A percentile compares a stretch with the other conserved stretches of the same genome.
Evolutionary conservation across 1,140 invertebrate species (phyloP).

Genomic region (Trinorchestia longiramus): DNA sequence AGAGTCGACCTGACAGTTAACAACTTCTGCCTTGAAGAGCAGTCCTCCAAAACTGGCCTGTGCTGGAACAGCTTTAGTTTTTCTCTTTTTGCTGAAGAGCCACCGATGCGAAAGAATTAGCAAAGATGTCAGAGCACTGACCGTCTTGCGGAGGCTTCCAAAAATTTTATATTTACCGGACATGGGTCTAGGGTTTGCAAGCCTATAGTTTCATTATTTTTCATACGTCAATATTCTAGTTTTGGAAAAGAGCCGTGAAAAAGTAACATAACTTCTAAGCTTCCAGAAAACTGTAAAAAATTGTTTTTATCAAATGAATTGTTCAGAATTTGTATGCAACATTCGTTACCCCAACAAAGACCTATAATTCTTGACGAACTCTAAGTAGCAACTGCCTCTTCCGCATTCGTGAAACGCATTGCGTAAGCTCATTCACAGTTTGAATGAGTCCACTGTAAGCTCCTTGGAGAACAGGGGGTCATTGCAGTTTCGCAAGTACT

Average conservation of each 20-base stretch:
- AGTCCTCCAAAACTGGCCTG: neutral
- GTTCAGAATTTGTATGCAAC: neutral
- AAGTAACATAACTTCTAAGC: neutral
- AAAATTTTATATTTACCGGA: neutral
- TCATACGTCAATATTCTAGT: neutral
- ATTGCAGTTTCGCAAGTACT: neutral
- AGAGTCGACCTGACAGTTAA: constrained; percentile 30
- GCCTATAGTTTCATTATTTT: neutral
- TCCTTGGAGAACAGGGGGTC: neutral
- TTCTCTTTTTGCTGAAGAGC: neutral
- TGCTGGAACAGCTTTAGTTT: constrained; percentile 9
- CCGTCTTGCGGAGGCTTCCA: neutral
- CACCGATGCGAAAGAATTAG: constrained; percentile 28
- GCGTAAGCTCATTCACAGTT: neutral
- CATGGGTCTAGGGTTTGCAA: neutral
- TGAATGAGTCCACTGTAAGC: neutral
- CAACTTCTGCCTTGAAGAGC: constrained; percentile 24
- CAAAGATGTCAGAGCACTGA: constrained; percentile 5
- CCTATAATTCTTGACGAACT: neutral
- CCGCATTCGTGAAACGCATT: neutral
- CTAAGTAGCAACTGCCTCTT: too few relatives aligned
- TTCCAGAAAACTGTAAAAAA: neutral
- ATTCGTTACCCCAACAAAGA: neutral
- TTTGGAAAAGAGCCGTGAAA: neutral
- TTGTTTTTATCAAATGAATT: neutral